Evolutionary conservation across 2,113 vertebrate genomes (phyloP), one percentile per base, ranked within the genome.

Genomic region (Oncorhynchus masou): DNA sequence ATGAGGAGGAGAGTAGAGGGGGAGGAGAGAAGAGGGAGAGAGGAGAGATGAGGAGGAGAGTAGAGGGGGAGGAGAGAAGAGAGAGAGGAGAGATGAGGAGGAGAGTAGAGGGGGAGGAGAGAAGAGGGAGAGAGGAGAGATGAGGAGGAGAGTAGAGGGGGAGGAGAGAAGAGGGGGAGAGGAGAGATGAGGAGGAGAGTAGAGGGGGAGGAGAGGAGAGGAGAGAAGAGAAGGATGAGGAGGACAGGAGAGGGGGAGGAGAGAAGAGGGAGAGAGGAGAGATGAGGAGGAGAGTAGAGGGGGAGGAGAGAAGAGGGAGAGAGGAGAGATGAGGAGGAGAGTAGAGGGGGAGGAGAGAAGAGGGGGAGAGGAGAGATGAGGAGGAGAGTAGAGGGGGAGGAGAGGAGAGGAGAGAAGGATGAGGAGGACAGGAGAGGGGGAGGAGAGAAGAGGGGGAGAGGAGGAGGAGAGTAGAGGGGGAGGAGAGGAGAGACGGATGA

Each of bases 31-130:
- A 3, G 19, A 16, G 4, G 8, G 0, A 2, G 2, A 16, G 19
- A 60, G 19, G n/a, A 5, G 13, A 2, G 8, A n/a, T n/a, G n/a
- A 1, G 1, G 59, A n/a, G 59, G 13, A 2, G 2, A 22, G 22
- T 0, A 60, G 16, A 5, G 20, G 22, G 8, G 13, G 59, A n/a
- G 4, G 0, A 0, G 22, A 8, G 22, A 0, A 8, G 16, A 20
- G 1, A 20, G 19, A n/a, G n/a, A 24, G 3, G 24, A 11, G 24
- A n/a, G n/a, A 24, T 5, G 24, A 11, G 24, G 1, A 22, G 60
- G 5, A 4, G 1, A 3, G 24, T 0, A 64, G 60, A 24, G n/a
- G 22, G 7, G 3, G 60, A 7, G n/a, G 2, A 22, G 3, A 19
- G 11, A n/a, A n/a, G n/a, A n/a, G n/a, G n/a, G n/a, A n/a, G 19